A percentile compares a stretch with the other conserved stretches of the same genome.
phyloP scores from a whole-genome alignment of 2,888 invertebrate species.

The Andrena haemorrhoa region DNA sequence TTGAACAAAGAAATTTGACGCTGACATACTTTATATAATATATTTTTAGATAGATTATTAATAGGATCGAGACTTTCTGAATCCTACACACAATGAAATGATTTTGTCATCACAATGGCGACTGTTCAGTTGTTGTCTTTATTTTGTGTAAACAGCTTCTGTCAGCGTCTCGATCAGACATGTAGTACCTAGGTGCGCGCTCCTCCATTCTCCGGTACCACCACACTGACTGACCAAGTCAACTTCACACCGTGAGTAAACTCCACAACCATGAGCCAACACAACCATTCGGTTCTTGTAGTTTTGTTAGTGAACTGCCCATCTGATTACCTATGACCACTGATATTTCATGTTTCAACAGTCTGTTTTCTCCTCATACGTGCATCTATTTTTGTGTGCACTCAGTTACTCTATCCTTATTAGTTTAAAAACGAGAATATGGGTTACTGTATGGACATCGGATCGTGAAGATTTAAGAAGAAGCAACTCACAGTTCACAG shows the following conservation, averaged over 20 bases:
- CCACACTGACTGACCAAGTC: constrained; percentile 83
- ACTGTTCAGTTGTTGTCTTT: constrained; percentile 84
- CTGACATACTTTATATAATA: constrained; percentile 69
- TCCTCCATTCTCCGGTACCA: constrained; percentile 83
- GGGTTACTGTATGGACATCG: constrained; percentile 75
- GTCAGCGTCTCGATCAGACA: constrained; percentile 84
- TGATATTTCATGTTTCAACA: constrained; percentile 72
- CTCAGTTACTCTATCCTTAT: constrained; percentile 72
- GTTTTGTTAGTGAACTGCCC: constrained; percentile 77
- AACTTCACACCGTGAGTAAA: constrained; percentile 84
- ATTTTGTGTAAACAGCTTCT: constrained; percentile 85
- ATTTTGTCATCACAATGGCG: constrained; percentile 79
- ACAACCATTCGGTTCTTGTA: constrained; percentile 79
- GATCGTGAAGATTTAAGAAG: constrained; percentile 17
- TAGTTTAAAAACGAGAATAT: constrained; percentile 68
- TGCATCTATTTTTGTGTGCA: constrained; percentile 76
- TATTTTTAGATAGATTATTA: constrained; percentile 67
- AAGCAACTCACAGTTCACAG: constrained; percentile 2
- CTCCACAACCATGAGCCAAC: constrained; percentile 81
- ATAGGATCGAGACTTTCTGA: constrained; percentile 74
- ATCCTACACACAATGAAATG: constrained; percentile 74
- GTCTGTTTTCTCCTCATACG: constrained; percentile 74
- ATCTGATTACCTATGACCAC: constrained; percentile 76
- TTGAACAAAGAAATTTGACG: constrained; percentile 69
- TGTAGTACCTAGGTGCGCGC: constrained; percentile 84